Conservation (phyloP, 1,140 invertebrate species). For the Tetramorium simillimum region DNA sequence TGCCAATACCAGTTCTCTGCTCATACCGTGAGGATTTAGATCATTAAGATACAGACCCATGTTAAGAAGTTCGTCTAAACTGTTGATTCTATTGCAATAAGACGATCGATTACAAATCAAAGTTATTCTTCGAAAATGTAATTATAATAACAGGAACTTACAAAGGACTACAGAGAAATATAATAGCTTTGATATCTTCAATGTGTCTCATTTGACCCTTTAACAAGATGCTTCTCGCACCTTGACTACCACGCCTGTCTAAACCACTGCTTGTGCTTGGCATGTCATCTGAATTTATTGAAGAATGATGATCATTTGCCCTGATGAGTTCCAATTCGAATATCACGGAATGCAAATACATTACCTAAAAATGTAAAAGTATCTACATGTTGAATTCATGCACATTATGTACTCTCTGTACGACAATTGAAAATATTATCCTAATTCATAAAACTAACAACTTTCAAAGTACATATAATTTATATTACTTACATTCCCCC, state of each 20-base stretch:
- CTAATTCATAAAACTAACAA: neutral
- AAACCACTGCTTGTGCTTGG: slow-evolving; percentile 75
- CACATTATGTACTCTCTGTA: neutral
- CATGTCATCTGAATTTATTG: slow-evolving; percentile 60
- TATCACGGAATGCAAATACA: slow-evolving; percentile 90
- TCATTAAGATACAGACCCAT: slow-evolving; percentile 94
- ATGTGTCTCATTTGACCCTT: slow-evolving; percentile 95
- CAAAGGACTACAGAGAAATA: slow-evolving; percentile 95
- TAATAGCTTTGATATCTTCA: slow-evolving; percentile 91
- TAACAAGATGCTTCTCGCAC: slow-evolving; percentile 89
- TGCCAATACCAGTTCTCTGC: slow-evolving; percentile 93
- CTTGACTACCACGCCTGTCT: slow-evolving; percentile 89
- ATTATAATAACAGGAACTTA: slow-evolving; percentile 85
- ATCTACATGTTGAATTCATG: neutral
- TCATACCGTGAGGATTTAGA: slow-evolving; percentile 94
- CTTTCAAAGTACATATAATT: neutral
- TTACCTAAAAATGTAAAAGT: slow-evolving; percentile 84
- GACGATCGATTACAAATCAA: neutral
- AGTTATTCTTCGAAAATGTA: neutral
- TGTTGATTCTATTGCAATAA: slow-evolving; percentile 89
- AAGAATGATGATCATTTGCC: slow-evolving; percentile 74
- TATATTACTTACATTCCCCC: slow-evolving; percentile 88
- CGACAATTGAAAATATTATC: neutral
- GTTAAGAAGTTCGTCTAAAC: slow-evolving; percentile 92
- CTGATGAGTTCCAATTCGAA: slow-evolving; percentile 91